These are phyloP conservation scores for Drosophila nebulosa DNA, from an alignment of 1,140 invertebrate genomes.

Conservation along the genomic window DNA sequence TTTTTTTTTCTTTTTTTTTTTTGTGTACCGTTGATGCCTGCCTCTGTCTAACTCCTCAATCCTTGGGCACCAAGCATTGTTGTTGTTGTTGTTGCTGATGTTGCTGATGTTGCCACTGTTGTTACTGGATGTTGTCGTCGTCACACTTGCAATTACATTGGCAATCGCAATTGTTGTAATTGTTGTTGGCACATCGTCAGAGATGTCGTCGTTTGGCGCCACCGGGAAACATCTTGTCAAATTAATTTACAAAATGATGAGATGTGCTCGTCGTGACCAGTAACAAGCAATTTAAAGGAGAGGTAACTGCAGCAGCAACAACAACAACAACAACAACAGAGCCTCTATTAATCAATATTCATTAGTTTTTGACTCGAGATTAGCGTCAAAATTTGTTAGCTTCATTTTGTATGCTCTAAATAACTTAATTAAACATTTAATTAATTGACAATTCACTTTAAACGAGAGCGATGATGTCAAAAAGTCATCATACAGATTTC, in stretches of 20 bases:
- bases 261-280: slow-evolving; percentile 33
- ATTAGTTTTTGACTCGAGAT: too few relatives aligned
- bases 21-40: slow-evolving; percentile 44
- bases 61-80: slow-evolving; percentile 35
- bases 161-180: slow-evolving; percentile 72
- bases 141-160: slow-evolving; percentile 77
- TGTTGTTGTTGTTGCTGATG: slow-evolving; percentile 31
- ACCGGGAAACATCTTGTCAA: slow-evolving; percentile 64
- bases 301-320: neutral
- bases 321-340: neutral
- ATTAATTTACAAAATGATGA: slow-evolving; percentile 73
- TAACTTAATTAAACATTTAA: too few relatives aligned
- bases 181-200: slow-evolving; percentile 72
- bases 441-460: too few relatives aligned
- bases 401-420: too few relatives aligned
- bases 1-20: slow-evolving; percentile 9
- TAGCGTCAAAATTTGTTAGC: too few relatives aligned
- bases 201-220: slow-evolving; percentile 25
- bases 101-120: slow-evolving; percentile 29
- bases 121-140: slow-evolving; percentile 38
- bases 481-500: too few relatives aligned
- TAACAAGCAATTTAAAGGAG: neutral
- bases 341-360: too few relatives aligned
- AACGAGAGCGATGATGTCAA: too few relatives aligned
- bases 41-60: slow-evolving; percentile 32